Conservation (phyloP, 2,797 vertebrate species). For the Leptodactylus fallax region DNA sequence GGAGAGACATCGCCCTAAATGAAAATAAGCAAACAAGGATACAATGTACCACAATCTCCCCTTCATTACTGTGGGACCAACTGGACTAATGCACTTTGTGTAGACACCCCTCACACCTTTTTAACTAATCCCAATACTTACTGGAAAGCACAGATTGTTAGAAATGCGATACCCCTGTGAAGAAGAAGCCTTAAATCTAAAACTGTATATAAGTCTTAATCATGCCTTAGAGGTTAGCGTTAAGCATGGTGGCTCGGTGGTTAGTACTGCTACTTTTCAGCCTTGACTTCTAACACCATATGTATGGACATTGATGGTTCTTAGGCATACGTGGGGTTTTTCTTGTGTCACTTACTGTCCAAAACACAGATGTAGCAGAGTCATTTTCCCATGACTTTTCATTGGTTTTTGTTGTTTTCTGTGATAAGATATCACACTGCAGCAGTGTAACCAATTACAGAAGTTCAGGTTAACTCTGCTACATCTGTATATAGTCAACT, state of each 20-base stretch:
- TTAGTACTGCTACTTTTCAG: neutral
- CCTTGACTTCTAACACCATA: neutral
- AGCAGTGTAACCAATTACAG: too few species aligned
- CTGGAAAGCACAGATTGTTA: constrained; percentile 20
- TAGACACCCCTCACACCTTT: neutral
- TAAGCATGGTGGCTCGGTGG: neutral
- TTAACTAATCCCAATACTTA: constrained; percentile 9
- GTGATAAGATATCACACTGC: too few species aligned
- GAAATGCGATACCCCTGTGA: constrained; percentile 39
- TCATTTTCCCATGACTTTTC: too few species aligned
- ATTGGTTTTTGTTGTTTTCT: too few species aligned
- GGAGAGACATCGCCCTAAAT: neutral
- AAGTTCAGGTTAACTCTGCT: too few species aligned
- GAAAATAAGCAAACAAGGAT: constrained; percentile 16
- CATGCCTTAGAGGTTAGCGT: neutral
- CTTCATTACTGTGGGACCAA: constrained; percentile 7
- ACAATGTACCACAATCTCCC: neutral
- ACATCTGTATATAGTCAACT: too few species aligned
- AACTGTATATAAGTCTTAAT: constrained; percentile 13
- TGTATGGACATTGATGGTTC: neutral
- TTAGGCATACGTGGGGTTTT: neutral
- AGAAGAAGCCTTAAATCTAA: neutral
- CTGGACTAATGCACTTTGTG: constrained; percentile 10
- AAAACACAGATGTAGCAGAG: too few species aligned
- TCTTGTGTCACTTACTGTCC: neutral